phyloP scores from a whole-genome alignment of 2,888 invertebrate species.

The Lasioglossum villosulum region DNA sequence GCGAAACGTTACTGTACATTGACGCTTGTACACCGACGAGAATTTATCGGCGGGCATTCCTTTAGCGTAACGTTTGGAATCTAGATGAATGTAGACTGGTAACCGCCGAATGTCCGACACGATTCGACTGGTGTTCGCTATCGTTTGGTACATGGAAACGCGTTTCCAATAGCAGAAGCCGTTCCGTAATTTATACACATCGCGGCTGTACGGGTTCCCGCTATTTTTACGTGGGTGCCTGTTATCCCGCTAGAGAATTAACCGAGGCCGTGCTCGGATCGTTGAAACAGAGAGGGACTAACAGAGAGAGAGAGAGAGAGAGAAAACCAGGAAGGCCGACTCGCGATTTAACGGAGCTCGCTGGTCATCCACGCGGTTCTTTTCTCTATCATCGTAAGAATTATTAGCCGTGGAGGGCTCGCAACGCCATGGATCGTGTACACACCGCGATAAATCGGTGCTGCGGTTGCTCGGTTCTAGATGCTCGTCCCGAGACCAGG shows the following conservation, averaged over 20 bases:
- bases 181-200: slow-evolving; percentile 8
- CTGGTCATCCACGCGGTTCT: slow-evolving; percentile 47
- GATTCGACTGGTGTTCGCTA: not conserved
- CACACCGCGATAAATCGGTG: slow-evolving; percentile 20
- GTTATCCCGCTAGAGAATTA: slow-evolving; percentile 47
- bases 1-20: not conserved
- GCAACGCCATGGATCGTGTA: slow-evolving; percentile 22
- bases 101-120: slow-evolving; percentile 9
- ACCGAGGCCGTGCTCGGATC: slow-evolving; percentile 42
- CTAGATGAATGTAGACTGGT: slow-evolving; percentile 1
- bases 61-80: not conserved
- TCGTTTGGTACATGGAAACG: not conserved
- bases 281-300: slow-evolving; percentile 16
- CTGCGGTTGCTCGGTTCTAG: slow-evolving; percentile 10
- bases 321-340: slow-evolving; percentile 34
- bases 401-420: slow-evolving; percentile 41
- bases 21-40: not conserved
- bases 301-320: not conserved
- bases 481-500: slow-evolving; percentile 14
- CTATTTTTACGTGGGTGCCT: slow-evolving; percentile 28
- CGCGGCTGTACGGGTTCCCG: slow-evolving; percentile 17
- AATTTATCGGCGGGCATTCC: slow-evolving; percentile 13
- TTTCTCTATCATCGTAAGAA: slow-evolving; percentile 58
- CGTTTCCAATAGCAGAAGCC: slow-evolving; percentile 12
- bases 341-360: slow-evolving; percentile 53